Conservation (phyloP, 2,797 vertebrate species). For the Ctenosaura bakeri region DNA sequence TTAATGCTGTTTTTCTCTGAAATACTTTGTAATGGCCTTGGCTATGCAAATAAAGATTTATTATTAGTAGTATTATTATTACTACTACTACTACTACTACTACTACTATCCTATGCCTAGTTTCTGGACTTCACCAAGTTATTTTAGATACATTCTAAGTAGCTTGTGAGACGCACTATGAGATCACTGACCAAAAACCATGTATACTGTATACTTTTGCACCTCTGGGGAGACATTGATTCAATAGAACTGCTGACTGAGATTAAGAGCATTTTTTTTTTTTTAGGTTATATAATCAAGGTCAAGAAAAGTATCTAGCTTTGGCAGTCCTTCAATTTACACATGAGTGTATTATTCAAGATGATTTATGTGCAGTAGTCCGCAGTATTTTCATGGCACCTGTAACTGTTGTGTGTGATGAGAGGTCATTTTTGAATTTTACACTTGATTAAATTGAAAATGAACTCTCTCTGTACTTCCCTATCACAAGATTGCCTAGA, state of each 20-base stretch:
- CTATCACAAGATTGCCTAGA: background rate
- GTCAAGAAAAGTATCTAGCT: background rate
- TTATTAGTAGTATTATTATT: too few relatives aligned
- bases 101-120: too few relatives aligned
- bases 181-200: too few relatives aligned
- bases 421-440: background rate
- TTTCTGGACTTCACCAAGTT: too few relatives aligned
- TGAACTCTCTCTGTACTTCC: background rate
- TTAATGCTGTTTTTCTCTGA: too few relatives aligned
- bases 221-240: background rate
- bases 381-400: background rate
- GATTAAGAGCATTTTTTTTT: background rate
- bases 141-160: too few relatives aligned
- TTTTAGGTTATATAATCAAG: background rate
- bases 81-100: too few relatives aligned
- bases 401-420: background rate
- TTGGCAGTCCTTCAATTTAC: background rate
- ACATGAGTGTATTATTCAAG: background rate
- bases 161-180: too few relatives aligned
- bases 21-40: too few relatives aligned
- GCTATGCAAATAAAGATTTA: too few relatives aligned
- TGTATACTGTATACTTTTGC: background rate
- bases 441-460: slow-evolving; percentile 1
- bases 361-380: background rate
- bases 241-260: background rate